phyloP scores from a whole-genome alignment of 2,113 vertebrate genomes.

The Butastur rufipennis region DNA sequence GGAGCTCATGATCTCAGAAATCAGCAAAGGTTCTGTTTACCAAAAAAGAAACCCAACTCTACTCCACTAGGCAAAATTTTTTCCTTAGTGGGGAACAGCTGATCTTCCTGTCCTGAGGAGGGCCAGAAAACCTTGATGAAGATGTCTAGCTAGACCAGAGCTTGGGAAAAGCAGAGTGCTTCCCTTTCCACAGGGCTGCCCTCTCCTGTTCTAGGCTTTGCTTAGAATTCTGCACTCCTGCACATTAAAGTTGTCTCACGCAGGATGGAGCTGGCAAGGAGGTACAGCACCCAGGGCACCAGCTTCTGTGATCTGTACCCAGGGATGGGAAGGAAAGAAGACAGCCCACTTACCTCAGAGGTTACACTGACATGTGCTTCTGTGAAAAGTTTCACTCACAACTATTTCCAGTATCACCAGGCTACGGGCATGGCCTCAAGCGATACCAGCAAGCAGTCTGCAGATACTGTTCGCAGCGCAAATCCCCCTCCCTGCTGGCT shows the following conservation, averaged over 20 bases:
- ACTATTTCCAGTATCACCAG: conserved; percentile 65
- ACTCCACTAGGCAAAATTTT: not conserved
- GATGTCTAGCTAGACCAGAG: conserved; percentile 23
- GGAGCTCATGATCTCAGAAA: conserved; percentile 40
- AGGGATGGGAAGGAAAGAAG: conserved; percentile 58
- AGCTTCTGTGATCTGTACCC: conserved; percentile 33
- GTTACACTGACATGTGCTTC: conserved; percentile 67
- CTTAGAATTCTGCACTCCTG: conserved; percentile 46
- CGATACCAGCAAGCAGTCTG: conserved; percentile 62
- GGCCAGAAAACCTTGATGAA: not conserved
- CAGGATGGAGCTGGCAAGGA: conserved; percentile 57
- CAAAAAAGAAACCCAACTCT: conserved; percentile 62
- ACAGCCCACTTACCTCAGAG: conserved; percentile 61
- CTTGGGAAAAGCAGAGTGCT: conserved; percentile 55
- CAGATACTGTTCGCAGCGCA: conserved; percentile 40
- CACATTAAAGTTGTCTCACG: not conserved
- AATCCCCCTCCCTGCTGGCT: conserved; percentile 52
- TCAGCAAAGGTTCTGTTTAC: conserved; percentile 51
- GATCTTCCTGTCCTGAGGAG: conserved; percentile 27
- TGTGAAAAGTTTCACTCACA: conserved; percentile 61
- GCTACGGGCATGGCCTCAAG: conserved; percentile 64
- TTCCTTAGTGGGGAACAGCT: not conserved
- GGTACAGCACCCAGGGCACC: conserved; percentile 42
- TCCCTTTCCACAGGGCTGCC: conserved; percentile 18
- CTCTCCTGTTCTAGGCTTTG: conserved; percentile 49